These are phyloP conservation scores for Hyperoodon ampullatus DNA, from an alignment of 2,113 vertebrate genomes.

Conservation along the genomic window DNA sequence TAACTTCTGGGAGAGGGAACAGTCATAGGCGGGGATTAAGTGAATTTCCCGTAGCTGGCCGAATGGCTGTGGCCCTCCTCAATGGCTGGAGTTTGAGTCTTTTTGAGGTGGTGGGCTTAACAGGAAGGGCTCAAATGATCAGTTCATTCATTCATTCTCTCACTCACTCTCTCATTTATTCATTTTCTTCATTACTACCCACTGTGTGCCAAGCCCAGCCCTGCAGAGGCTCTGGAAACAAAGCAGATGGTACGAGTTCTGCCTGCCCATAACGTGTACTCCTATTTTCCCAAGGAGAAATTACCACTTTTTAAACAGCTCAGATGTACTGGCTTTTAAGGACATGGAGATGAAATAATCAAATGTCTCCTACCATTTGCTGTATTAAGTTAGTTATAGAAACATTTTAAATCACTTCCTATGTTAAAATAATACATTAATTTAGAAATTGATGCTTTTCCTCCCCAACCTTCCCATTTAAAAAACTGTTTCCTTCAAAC, in stretches of 20 bases:
- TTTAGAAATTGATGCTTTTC: neutral
- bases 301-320: neutral
- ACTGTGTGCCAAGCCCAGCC: too few relatives aligned
- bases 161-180: neutral
- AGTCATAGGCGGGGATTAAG: neutral
- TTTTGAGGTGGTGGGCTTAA: neutral
- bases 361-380: neutral
- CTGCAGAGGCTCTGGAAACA: neutral
- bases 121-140: neutral
- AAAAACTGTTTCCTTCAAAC: neutral
- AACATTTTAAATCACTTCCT: neutral
- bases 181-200: neutral
- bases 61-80: neutral
- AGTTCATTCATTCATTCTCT: neutral
- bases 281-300: neutral
- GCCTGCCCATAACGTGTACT: fast-evolving
- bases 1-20: neutral
- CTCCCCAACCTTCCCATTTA: neutral
- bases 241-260: neutral
- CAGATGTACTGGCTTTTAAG: neutral
- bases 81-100: neutral
- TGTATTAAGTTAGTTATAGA: neutral
- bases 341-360: neutral
- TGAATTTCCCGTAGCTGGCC: neutral
- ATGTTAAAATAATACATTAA: neutral